These are phyloP conservation scores for Eptesicus fuscus DNA, from an alignment of 2,113 vertebrate species.

Conservation along the genomic window DNA sequence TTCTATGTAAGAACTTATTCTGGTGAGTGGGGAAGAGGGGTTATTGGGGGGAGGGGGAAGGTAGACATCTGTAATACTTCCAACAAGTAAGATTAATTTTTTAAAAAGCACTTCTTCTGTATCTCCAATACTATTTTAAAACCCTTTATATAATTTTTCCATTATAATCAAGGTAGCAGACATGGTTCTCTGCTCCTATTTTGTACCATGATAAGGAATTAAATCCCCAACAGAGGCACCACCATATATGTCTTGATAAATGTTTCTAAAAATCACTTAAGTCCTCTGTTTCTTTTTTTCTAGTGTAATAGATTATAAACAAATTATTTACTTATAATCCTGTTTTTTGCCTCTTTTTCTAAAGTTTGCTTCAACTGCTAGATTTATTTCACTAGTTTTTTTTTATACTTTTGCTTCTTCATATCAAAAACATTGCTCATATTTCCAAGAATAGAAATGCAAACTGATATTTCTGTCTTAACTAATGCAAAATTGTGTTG, in stretches of 20 bases:
- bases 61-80: too few relatives aligned
- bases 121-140: slow-evolving; percentile 19
- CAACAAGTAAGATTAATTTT: too few relatives aligned
- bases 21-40: too few relatives aligned
- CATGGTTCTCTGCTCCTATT: not conserved
- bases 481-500: not conserved
- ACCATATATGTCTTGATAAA: not conserved
- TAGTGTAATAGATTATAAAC: not conserved
- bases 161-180: not conserved
- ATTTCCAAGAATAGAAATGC: not conserved
- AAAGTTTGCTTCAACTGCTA: not conserved
- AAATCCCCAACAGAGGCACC: not conserved
- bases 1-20: slow-evolving; percentile 22
- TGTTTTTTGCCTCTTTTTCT: not conserved
- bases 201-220: not conserved
- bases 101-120: not conserved
- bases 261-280: slow-evolving; percentile 2
- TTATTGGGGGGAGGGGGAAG: too few relatives aligned
- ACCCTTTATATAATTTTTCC: not conserved
- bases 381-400: not conserved
- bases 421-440: not conserved
- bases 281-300: not conserved
- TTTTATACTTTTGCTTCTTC: not conserved
- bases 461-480: not conserved
- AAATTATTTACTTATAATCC: not conserved